phyloP scores from a whole-genome alignment of 1,140 invertebrate species.

The Mylabris phalerata region DNA sequence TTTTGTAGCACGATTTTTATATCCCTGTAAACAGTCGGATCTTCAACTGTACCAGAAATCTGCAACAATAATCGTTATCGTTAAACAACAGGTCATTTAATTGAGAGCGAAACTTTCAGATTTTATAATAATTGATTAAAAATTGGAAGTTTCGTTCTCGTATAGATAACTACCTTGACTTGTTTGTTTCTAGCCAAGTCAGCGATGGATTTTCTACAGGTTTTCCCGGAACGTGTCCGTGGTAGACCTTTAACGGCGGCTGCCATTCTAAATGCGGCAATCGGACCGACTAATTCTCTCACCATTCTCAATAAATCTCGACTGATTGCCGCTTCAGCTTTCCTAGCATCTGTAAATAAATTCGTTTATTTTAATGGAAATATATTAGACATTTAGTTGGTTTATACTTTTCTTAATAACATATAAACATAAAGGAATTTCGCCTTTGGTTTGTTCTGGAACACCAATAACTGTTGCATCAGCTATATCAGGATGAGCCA shows the following conservation, averaged over 20 bases:
- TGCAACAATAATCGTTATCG: slow-evolving; percentile 29
- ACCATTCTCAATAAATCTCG: slow-evolving; percentile 66
- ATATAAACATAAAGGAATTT: slow-evolving; percentile 82
- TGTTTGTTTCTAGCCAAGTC: slow-evolving; percentile 72
- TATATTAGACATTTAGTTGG: slow-evolving; percentile 2
- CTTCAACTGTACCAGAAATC: slow-evolving; percentile 84
- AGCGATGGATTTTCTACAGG: slow-evolving; percentile 76
- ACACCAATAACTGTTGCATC: slow-evolving; percentile 86
- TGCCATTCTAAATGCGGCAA: slow-evolving; percentile 76
- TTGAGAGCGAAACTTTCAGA: slow-evolving; percentile 23
- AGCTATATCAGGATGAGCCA: slow-evolving; percentile 71
- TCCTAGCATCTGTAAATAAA: slow-evolving; percentile 43
- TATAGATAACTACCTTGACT: slow-evolving; percentile 52
- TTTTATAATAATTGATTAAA: slow-evolving; percentile 8
- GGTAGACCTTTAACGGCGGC: slow-evolving; percentile 73
- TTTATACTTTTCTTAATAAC: slow-evolving; percentile 57
- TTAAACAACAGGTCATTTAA: too few relatives aligned
- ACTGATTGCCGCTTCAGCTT: slow-evolving; percentile 53
- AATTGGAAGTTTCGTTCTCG: background rate
- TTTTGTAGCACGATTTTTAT: slow-evolving; percentile 67
- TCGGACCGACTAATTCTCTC: slow-evolving; percentile 76
- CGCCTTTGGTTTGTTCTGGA: slow-evolving; percentile 81
- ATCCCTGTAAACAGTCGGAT: slow-evolving; percentile 71
- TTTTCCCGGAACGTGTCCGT: slow-evolving; percentile 55
- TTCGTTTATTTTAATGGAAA: slow-evolving; percentile 15